phyloP scores from a whole-genome alignment of 2,797 vertebrate species.

The Rhinichthys osculus region DNA sequence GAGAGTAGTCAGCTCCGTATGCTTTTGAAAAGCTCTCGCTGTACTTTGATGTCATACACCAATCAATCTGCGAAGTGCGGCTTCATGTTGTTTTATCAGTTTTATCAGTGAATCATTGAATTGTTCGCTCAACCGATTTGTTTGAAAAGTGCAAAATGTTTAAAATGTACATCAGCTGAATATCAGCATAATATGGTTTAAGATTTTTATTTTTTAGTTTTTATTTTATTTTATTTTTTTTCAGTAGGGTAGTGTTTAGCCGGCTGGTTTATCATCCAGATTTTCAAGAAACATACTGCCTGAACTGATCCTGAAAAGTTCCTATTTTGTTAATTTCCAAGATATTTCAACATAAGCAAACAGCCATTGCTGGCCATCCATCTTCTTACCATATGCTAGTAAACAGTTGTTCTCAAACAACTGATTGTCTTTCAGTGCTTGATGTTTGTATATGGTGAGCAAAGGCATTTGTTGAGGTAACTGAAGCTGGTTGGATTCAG shows the following conservation, averaged over 20 bases:
- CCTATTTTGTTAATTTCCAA: conserved; percentile 2
- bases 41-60: background rate
- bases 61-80: background rate
- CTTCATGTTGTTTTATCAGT: background rate
- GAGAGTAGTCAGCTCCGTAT: too few species aligned
- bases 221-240: background rate
- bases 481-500: conserved; percentile 24
- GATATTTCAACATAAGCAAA: conserved; percentile 31
- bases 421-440: conserved; percentile 45
- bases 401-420: conserved; percentile 45
- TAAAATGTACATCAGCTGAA: too few species aligned
- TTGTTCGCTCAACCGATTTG: too few species aligned
- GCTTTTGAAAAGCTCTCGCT: too few species aligned
- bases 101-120: too few species aligned
- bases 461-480: conserved; percentile 46
- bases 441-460: conserved; percentile 38
- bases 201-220: too few species aligned
- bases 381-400: conserved; percentile 41
- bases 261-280: background rate
- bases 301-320: background rate
- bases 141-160: too few species aligned
- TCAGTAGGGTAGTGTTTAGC: background rate
- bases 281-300: background rate
- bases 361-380: background rate
- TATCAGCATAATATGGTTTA: too few species aligned